phyloP scores from a whole-genome alignment of 2,888 invertebrate species.

The Atethmia centrago region DNA sequence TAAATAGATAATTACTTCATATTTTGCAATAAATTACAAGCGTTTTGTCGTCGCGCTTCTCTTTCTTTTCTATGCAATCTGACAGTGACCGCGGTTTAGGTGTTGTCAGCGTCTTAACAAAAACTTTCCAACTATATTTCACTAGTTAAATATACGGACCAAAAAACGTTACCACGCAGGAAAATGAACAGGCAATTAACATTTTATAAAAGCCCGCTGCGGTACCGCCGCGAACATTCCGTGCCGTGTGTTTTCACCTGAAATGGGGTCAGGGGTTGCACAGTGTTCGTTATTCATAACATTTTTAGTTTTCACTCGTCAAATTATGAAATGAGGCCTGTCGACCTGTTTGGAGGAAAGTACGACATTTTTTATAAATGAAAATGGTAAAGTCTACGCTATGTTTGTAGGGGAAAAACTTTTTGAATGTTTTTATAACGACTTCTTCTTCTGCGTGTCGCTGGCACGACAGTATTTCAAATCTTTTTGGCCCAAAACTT shows the following conservation, averaged over 20 bases:
- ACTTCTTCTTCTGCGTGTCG: too few relatives aligned
- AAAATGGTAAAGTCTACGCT: neutral
- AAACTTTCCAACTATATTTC: slow-evolving; percentile 39
- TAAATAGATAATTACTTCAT: too few relatives aligned
- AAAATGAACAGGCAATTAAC: slow-evolving; percentile 58
- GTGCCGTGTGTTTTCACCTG: slow-evolving; percentile 60
- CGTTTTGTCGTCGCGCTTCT: too few relatives aligned
- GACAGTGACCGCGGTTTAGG: too few relatives aligned
- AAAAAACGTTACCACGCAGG: slow-evolving; percentile 28
- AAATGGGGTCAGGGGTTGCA: slow-evolving; percentile 71
- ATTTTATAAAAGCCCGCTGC: slow-evolving; percentile 46
- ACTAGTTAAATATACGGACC: slow-evolving; percentile 4
- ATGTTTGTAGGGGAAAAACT: neutral
- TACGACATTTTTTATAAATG: slow-evolving; percentile 42
- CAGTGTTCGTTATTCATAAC: slow-evolving; percentile 68
- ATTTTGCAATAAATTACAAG: too few relatives aligned
- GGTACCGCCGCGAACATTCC: slow-evolving; percentile 43
- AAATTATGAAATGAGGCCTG: slow-evolving; percentile 70
- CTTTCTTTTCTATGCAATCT: too few relatives aligned
- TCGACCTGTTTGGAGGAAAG: slow-evolving; percentile 54
- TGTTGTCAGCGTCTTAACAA: too few relatives aligned
- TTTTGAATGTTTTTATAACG: too few relatives aligned
- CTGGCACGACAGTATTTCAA: too few relatives aligned
- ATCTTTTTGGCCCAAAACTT: too few relatives aligned
- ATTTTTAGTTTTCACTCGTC: slow-evolving; percentile 73